Percentiles rank a stretch among this genome's conserved stretches.
Evolutionary conservation across 2,797 vertebrate species (phyloP).

Genomic region (Microcaecilia unicolor): DNA sequence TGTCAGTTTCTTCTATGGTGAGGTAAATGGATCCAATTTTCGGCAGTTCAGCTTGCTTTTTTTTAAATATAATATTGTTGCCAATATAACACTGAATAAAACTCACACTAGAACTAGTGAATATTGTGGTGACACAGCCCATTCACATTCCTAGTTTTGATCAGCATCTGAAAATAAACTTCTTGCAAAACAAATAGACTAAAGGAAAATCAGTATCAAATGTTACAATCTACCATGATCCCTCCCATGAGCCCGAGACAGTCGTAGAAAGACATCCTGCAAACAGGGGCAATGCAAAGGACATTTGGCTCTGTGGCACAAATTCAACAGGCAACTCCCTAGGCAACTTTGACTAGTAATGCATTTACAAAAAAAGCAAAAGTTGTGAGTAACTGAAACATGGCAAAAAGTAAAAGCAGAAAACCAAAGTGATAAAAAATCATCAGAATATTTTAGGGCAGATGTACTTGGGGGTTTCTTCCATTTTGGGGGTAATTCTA

Average conservation of each 20-base stretch:
- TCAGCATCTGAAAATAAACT: constrained; percentile 31
- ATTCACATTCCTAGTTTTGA: constrained; percentile 27
- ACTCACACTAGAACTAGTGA: constrained; percentile 3
- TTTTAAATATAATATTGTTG: constrained; percentile 14
- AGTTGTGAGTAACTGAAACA: no score
- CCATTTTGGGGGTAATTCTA: no score
- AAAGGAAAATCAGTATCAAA: constrained; percentile 28
- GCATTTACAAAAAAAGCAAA: no score
- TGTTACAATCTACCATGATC: constrained; percentile 15
- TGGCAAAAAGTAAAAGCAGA: no score
- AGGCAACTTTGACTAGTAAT: no score
- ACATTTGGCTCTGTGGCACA: no score
- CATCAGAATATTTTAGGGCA: no score
- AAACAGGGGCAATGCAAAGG: no score
- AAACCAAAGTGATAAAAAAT: no score
- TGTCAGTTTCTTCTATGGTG: not conserved
- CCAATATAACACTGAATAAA: constrained; percentile 24
- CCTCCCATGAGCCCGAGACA: constrained; percentile 29
- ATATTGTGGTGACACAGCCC: constrained; percentile 24
- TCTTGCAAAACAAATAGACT: constrained; percentile 25
- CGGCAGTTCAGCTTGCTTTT: constrained; percentile 17
- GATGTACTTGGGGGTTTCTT: no score
- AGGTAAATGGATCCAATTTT: constrained; percentile 27
- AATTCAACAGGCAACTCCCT: no score
- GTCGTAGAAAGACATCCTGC: no score